Base-by-base conservation (phyloP, 2,113 vertebrate species). In the Phaethornis superciliosus region DNA sequence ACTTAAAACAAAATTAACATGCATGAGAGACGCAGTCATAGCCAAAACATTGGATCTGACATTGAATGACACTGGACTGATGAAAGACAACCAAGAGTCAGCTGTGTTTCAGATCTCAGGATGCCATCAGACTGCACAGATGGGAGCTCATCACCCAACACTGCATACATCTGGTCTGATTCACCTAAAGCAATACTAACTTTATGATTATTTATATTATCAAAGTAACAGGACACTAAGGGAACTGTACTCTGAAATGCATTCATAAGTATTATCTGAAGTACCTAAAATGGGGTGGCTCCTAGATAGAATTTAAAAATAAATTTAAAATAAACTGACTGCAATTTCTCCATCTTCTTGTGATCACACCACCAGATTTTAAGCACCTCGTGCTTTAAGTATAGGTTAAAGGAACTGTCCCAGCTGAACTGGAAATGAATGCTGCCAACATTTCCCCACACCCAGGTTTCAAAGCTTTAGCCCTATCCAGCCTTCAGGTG, bases 11-110 rank as follows among this genome's bases (percentile, higher is more conserved):
- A 60, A 87, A 60, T 47, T 40, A 75, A 46, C 0, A 0, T 10
- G 8, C 0, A 0, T 9, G 44, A 28, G 37, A 28, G 54, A 17
- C 55, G 55, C 42, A 15, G 46, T 35, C 28, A 12, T 4, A 88
- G 76, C 17, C 44, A 82, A 62, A 86, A 65, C 21, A 47, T 2
- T 37, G 33, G 16, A 17, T 52, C 28, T 63, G 51, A 81, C 55
- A 30, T 71, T 49, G 81, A 93, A 56, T 59, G 62, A 55, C 65
- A 91, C 21, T 9, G 11, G 40, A 40, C 23, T 70, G 54, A 67
- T 1, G 8, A 79, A 89, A 81, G 32, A 58, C 54, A 76, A 24
- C 12, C 84, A 85, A 35, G 63, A 22, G 21, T 72, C 16, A 5
- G 1, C 46, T 23, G 49, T 8, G n/a, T 33, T 82, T 89, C n/a